Conservation (phyloP, 2,888 invertebrate species). For the Asteroscopus sphinx region DNA sequence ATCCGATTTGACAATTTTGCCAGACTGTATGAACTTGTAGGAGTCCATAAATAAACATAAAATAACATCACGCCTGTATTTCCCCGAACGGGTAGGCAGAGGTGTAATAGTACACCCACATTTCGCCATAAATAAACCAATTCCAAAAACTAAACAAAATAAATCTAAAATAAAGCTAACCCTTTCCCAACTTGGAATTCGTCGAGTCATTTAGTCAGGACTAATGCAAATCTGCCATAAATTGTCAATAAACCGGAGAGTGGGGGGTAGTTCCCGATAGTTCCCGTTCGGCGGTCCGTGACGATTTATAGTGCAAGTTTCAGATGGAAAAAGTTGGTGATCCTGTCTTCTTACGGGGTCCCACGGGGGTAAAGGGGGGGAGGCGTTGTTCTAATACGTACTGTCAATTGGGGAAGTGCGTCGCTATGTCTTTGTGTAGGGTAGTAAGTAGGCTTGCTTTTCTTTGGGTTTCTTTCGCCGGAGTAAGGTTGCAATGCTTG, state of each 20-base stretch:
- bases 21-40: no score
- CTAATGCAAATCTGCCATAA: slow-evolving; percentile 86
- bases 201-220: slow-evolving; percentile 73
- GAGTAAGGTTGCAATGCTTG: slow-evolving; percentile 9
- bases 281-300: slow-evolving; percentile 72
- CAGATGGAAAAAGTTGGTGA: slow-evolving; percentile 87
- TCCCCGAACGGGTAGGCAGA: no score
- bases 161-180: slow-evolving; percentile 56
- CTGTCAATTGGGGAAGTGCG: slow-evolving; percentile 66
- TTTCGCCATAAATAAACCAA: slow-evolving; percentile 7
- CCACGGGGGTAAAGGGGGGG: slow-evolving; percentile 54
- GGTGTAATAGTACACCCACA: no score
- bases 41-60: no score
- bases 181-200: slow-evolving; percentile 61
- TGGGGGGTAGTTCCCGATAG: slow-evolving; percentile 64
- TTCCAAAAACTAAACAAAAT: slow-evolving; percentile 39
- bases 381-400: slow-evolving; percentile 61
- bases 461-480: slow-evolving; percentile 12
- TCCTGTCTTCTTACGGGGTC: slow-evolving; percentile 70
- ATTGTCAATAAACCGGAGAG: slow-evolving; percentile 79
- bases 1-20: no score
- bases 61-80: no score
- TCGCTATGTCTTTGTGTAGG: slow-evolving; percentile 53
- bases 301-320: slow-evolving; percentile 87
- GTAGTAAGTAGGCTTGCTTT: slow-evolving; percentile 18